These are phyloP conservation scores for Parnassius apollo DNA, from an alignment of 2,888 invertebrate genomes.

Conservation along the genomic window DNA sequence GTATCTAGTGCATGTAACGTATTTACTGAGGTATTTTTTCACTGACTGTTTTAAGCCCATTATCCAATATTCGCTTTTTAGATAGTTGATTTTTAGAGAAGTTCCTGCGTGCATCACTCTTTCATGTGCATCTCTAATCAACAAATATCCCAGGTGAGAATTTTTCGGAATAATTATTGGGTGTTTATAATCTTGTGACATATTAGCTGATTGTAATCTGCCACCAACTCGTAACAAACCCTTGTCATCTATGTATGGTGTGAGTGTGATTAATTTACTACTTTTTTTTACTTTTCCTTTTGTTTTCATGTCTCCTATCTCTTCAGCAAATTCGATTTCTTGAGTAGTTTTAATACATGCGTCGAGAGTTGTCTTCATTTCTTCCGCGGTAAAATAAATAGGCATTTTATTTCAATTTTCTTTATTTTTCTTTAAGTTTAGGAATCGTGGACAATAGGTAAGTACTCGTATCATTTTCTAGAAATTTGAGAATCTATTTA, in stretches of 20 bases:
- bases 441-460: too few relatives aligned
- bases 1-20: not conserved
- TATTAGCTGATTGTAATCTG: conserved; percentile 19
- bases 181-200: conserved; percentile 25
- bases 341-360: not conserved
- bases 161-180: conserved; percentile 29
- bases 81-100: conserved; percentile 13
- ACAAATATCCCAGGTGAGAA: conserved; percentile 19
- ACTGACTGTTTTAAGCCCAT: conserved; percentile 12
- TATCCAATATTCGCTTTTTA: conserved; percentile 22
- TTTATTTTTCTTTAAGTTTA: not conserved
- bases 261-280: conserved; percentile 17
- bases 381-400: not conserved
- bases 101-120: conserved; percentile 23
- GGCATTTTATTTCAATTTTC: not conserved
- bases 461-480: too few relatives aligned
- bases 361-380: not conserved
- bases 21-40: not conserved
- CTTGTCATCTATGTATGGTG: conserved; percentile 26
- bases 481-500: too few relatives aligned
- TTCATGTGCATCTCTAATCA: conserved; percentile 29
- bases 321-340: too few relatives aligned
- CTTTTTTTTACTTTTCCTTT: conserved; percentile 12
- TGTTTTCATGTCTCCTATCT: conserved; percentile 22
- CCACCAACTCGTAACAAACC: conserved; percentile 29